Evolutionary conservation across 1,140 invertebrate genomes (phyloP).

Genomic region (Leguminivora glycinivorella): DNA sequence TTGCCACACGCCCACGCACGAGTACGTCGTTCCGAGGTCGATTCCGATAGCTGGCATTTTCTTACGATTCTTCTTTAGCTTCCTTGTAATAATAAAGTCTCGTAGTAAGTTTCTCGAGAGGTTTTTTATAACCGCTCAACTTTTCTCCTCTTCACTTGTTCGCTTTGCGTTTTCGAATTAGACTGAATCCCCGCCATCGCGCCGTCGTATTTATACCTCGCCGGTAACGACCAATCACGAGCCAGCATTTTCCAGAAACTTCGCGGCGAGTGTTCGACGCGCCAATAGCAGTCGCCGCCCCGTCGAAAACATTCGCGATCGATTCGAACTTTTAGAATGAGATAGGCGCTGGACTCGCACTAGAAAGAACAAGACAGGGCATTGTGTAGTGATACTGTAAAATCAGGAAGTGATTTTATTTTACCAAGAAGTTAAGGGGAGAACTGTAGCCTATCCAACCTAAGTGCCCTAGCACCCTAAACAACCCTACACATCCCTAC

Average conservation of each 20-base stretch:
- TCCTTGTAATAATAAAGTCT: constrained; percentile 6
- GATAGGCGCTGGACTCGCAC: background rate
- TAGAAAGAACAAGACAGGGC: too few relatives aligned
- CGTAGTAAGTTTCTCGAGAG: background rate
- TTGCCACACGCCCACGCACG: constrained; percentile 87
- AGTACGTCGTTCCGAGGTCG: constrained; percentile 83
- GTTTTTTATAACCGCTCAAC: background rate
- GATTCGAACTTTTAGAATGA: constrained; percentile 7
- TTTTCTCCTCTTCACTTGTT: background rate
- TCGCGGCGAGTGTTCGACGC: constrained; percentile 2
- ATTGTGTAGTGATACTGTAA: too few relatives aligned
- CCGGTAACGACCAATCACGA: too few relatives aligned
- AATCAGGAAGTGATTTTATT: too few relatives aligned
- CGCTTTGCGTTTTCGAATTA: constrained; percentile 22
- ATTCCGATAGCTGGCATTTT: constrained; percentile 83
- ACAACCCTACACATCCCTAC: too few relatives aligned
- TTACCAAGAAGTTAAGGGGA: too few relatives aligned
- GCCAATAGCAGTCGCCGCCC: background rate
- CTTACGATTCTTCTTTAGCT: background rate
- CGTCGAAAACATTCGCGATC: background rate
- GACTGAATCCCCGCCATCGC: constrained; percentile 19
- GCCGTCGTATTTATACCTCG: background rate
- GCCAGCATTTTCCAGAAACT: constrained; percentile 21
- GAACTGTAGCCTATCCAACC: too few relatives aligned
- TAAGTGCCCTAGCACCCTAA: too few relatives aligned